A percentile compares a stretch with the other conserved stretches of the same genome.
These are phyloP conservation scores for Cheumatopsyche charites DNA, from an alignment of 1,140 invertebrate species.

Conservation along the genomic window DNA sequence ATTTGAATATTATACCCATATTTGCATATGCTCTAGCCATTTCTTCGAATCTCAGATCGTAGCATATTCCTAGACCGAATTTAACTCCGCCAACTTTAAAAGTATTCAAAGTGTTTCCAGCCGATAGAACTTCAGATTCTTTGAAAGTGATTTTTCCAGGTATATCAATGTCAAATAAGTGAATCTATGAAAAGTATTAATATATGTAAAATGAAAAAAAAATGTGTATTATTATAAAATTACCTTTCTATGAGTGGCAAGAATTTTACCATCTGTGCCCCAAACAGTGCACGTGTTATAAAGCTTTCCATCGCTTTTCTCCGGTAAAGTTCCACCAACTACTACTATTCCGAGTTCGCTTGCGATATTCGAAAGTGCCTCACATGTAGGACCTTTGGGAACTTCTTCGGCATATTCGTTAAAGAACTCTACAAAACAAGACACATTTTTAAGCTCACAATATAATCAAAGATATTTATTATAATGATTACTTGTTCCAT, in stretches of 20 bases:
- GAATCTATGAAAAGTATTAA: constrained; percentile 67
- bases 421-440: constrained; percentile 70
- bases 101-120: constrained; percentile 77
- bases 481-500: constrained; percentile 77
- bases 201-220: background rate
- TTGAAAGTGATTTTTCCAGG: constrained; percentile 92
- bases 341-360: constrained; percentile 80
- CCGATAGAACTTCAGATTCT: constrained; percentile 83
- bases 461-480: background rate
- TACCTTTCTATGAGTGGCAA: constrained; percentile 78
- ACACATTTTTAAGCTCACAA: background rate
- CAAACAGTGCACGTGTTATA: constrained; percentile 94
- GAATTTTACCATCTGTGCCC: constrained; percentile 76
- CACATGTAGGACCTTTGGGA: constrained; percentile 75
- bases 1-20: constrained; percentile 62
- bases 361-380: constrained; percentile 74
- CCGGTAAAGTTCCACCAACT: constrained; percentile 90
- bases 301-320: constrained; percentile 68
- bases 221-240: constrained; percentile 31
- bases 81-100: constrained; percentile 78
- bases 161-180: constrained; percentile 95
- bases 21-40: constrained; percentile 84
- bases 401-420: constrained; percentile 85
- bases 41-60: constrained; percentile 92
- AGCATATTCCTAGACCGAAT: constrained; percentile 92